Conservation (phyloP, 2,797 vertebrate species). For the Gila robusta region DNA sequence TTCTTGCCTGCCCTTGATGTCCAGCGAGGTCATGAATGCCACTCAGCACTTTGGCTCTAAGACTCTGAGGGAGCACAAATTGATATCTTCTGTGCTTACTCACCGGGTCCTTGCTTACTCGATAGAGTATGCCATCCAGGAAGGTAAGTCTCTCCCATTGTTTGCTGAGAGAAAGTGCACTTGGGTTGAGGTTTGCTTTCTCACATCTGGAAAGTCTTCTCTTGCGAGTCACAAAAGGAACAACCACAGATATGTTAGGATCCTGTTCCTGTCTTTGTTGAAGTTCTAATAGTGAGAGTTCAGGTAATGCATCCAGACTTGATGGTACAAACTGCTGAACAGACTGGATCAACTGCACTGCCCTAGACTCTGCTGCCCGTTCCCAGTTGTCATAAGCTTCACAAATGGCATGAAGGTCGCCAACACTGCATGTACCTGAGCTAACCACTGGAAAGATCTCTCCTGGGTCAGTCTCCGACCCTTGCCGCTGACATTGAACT, state of each 20-base stretch:
- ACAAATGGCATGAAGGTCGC: background rate
- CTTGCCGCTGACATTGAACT: constrained; percentile 3
- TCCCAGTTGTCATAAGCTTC: constrained; percentile 29
- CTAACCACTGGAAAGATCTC: background rate
- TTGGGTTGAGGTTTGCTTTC: background rate
- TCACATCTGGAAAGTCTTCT: constrained; percentile 14
- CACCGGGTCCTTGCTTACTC: constrained; percentile 9
- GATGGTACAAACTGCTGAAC: background rate
- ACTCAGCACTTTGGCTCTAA: constrained; percentile 6
- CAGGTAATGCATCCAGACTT: constrained; percentile 28
- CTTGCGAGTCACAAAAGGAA: constrained; percentile 9
- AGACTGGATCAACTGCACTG: constrained; percentile 11
- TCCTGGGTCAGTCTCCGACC: background rate
- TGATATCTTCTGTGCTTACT: constrained; percentile 40
- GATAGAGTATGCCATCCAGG: constrained; percentile 36
- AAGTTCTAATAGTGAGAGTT: constrained; percentile 13
- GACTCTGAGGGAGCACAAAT: constrained; percentile 14
- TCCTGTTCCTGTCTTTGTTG: constrained; percentile 30
- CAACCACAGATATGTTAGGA: background rate
- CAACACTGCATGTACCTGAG: background rate
- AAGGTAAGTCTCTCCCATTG: constrained; percentile 42
- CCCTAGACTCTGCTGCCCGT: constrained; percentile 8
- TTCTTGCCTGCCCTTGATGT: constrained; percentile 39
- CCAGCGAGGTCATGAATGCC: constrained; percentile 35
- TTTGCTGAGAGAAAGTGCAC: constrained; percentile 2